A percentile compares a stretch with the other conserved stretches of the same genome.
phyloP scores from a whole-genome alignment of 1,140 invertebrate genomes.

The Rhyzopertha dominica region DNA sequence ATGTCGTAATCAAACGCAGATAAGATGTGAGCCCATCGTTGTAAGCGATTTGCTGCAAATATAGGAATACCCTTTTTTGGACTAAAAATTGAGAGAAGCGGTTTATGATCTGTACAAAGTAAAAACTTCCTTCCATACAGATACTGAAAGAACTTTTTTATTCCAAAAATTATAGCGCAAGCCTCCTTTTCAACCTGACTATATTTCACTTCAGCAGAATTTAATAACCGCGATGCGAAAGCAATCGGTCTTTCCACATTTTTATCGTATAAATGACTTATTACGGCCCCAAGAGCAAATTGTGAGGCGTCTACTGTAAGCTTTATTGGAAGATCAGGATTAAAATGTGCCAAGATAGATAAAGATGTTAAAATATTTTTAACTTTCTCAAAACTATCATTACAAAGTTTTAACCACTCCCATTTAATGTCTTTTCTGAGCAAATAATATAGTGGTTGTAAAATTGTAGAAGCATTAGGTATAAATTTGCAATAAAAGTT shows the following conservation, averaged over 20 bases:
- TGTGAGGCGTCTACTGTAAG: too few species aligned
- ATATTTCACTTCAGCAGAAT: constrained; percentile 47
- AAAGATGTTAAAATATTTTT: too few species aligned
- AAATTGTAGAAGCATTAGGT: too few species aligned
- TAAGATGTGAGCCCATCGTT: constrained; percentile 40
- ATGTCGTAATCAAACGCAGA: constrained; percentile 36
- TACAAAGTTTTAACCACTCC: too few species aligned
- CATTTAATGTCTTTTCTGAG: too few species aligned
- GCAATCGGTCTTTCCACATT: constrained; percentile 46
- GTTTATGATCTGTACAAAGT: constrained; percentile 49
- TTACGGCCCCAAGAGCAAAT: too few species aligned
- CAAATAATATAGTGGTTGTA: too few species aligned
- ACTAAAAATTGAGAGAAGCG: constrained; percentile 47
- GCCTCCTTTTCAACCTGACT: constrained; percentile 53
- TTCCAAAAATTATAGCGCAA: constrained; percentile 48
- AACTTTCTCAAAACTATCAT: too few species aligned
- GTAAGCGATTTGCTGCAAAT: constrained; percentile 34
- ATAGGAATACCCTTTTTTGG: constrained; percentile 35
- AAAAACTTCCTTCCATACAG: constrained; percentile 51
- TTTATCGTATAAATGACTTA: too few species aligned
- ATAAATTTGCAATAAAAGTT: too few species aligned
- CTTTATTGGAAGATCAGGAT: too few species aligned
- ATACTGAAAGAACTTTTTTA: constrained; percentile 52
- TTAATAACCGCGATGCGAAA: constrained; percentile 46
- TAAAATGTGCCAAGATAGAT: too few species aligned